Evolutionary conservation across 1,140 invertebrate species (phyloP), one percentile per base, ranked within the genome.

Genomic region (Zeugodacus cucurbitae): DNA sequence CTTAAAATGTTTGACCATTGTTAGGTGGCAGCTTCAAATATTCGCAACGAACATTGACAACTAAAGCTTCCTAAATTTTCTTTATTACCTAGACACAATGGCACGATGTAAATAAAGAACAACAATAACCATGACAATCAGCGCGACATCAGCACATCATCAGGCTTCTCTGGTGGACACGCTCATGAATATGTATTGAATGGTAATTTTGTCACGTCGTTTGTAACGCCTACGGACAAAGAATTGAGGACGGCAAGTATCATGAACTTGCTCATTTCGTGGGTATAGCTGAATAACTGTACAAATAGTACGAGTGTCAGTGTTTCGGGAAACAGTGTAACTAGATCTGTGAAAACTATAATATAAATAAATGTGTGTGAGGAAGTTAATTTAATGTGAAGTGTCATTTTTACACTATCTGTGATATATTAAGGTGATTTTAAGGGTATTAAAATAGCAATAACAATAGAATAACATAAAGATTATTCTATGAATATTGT

Each of bases 171-270:
- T 82, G 48, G 34, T 82, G 34, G 26, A 82, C 26, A 48, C 4
- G 14, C 37, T 26, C 22, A 48, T 48, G 74, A 48, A 48, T 44
- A 26, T 48, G 74, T 48, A 82, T 44, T 48, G 41, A 82, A 48
- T 82, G 41, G n/a, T 82, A 82, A 82, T 82, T 54, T 82, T 48
- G 74, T 82, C 74, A 82, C 74, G 41, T 82, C 74, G 41, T 82
- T 82, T 82, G 26, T 10, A 41, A 48, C n/a, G 22, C 74, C 74
- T 22, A 54, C 32, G 64, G 29, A 34, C 26, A 70, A 20, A 34
- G 26, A 32, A 34, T 20, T 70, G 17, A 70, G 10, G 58, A 17
- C 58, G n/a, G n/a, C n/a, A 14, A 54, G 4, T 17, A 54, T 54
- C 48, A 2, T 14, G 44, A 14, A 17, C 48, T 4, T 54, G 48